Evolutionary conservation across 1,140 invertebrate species (phyloP).

Genomic region (Ditylenchus dipsaci): DNA sequence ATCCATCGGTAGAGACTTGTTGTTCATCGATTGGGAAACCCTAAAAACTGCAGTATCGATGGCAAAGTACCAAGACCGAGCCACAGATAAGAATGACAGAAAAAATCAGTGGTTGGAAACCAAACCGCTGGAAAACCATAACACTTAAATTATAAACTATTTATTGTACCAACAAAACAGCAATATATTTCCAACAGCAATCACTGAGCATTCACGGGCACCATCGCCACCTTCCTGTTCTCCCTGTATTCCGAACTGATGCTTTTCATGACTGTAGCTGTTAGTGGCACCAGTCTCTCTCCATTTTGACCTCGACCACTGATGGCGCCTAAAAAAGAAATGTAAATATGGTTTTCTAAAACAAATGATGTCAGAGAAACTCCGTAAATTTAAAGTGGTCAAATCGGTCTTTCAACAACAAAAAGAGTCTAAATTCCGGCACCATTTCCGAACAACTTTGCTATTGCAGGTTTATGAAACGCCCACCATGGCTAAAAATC

Average conservation of each 20-base stretch:
- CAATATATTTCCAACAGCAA: background rate
- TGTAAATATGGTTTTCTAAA: too few relatives aligned
- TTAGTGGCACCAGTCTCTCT: constrained; percentile 34
- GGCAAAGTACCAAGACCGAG: too few relatives aligned
- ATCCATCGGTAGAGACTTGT: too few relatives aligned
- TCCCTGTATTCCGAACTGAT: constrained; percentile 37
- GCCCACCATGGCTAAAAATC: too few relatives aligned
- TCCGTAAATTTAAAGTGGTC: too few relatives aligned
- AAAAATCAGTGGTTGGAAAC: background rate
- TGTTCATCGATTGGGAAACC: background rate
- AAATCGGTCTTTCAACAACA: too few relatives aligned
- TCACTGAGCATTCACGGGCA: constrained; percentile 11
- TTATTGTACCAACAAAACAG: too few relatives aligned
- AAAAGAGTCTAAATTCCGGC: too few relatives aligned
- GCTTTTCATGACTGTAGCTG: constrained; percentile 17
- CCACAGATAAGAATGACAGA: background rate
- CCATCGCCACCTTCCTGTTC: constrained; percentile 40
- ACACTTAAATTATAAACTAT: background rate
- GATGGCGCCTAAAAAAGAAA: constrained; percentile 26
- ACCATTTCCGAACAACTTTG: too few relatives aligned
- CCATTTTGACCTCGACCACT: constrained; percentile 39
- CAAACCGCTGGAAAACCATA: constrained; percentile 13
- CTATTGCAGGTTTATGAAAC: too few relatives aligned
- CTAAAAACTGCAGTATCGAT: too few relatives aligned
- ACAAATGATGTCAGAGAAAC: too few relatives aligned